phyloP scores from a whole-genome alignment of 2,797 vertebrate species.

The Gadopsis bispinosus region DNA sequence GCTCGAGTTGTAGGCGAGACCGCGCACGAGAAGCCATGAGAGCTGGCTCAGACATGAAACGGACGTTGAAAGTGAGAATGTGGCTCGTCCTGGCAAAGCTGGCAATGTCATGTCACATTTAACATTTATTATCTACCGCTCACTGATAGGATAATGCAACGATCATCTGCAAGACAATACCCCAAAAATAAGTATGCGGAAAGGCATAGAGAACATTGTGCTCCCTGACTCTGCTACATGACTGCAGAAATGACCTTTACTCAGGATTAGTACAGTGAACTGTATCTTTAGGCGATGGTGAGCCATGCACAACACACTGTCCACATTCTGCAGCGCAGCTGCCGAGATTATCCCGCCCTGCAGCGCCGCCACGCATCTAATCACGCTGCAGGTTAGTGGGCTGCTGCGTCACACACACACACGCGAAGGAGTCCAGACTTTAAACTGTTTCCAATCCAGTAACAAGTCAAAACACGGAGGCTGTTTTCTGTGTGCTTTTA shows the following conservation, averaged over 20 bases:
- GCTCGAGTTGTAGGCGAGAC: slow-evolving; percentile 64
- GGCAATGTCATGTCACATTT: not conserved
- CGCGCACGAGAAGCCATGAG: slow-evolving; percentile 8
- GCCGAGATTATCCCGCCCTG: slow-evolving; percentile 54
- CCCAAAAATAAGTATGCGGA: slow-evolving; percentile 31
- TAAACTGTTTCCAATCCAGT: slow-evolving; percentile 4
- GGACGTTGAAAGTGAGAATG: slow-evolving; percentile 8
- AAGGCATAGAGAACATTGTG: slow-evolving; percentile 6
- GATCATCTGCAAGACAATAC: slow-evolving; percentile 22
- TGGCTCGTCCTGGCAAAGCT: not conserved
- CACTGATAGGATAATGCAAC: not conserved
- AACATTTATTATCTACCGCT: not conserved
- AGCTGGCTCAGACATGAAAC: slow-evolving; percentile 28
- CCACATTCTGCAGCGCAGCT: slow-evolving; percentile 59
- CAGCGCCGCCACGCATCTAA: slow-evolving; percentile 20
- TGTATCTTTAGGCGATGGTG: slow-evolving; percentile 59
- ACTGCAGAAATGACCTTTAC: slow-evolving; percentile 73
- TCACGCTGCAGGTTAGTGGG: slow-evolving; percentile 35
- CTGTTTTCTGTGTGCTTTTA: not conserved
- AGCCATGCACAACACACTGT: slow-evolving; percentile 68
- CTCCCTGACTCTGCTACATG: slow-evolving; percentile 29
- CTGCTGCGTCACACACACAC: slow-evolving; percentile 38
- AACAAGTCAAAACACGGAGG: not conserved
- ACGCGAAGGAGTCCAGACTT: not conserved
- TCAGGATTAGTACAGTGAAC: slow-evolving; percentile 74